These are phyloP conservation scores for Aviceda subcristata DNA, from an alignment of 2,113 vertebrate genomes.

Conservation along the genomic window DNA sequence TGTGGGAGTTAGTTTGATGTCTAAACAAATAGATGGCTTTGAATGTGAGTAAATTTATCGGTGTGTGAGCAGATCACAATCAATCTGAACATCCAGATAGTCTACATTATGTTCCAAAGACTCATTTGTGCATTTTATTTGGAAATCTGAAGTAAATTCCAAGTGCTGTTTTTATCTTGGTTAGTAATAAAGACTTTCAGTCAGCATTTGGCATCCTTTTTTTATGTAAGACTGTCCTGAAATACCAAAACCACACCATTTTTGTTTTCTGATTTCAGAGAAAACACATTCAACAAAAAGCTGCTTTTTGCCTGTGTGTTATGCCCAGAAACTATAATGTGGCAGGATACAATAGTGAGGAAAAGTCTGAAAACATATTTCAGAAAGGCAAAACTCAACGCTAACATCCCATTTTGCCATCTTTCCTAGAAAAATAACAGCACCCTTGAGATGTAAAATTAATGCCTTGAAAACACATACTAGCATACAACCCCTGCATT, in stretches of 20 bases:
- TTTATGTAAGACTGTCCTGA: background rate
- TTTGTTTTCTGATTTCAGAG: background rate
- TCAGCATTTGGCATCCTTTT: background rate
- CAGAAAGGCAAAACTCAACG: background rate
- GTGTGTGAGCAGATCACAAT: background rate
- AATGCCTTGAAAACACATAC: background rate
- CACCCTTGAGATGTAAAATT: background rate
- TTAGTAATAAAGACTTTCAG: background rate
- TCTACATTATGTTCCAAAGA: background rate
- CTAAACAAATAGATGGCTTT: background rate
- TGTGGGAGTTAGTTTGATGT: background rate
- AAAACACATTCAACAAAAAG: background rate
- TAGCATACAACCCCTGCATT: background rate
- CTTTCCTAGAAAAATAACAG: background rate
- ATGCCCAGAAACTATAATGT: background rate
- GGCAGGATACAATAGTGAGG: background rate
- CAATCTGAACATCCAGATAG: background rate
- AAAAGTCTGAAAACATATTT: background rate
- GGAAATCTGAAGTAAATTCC: background rate
- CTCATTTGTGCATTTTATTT: background rate
- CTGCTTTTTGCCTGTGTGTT: background rate
- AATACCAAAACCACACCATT: background rate
- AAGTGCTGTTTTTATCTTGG: background rate
- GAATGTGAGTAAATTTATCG: background rate
- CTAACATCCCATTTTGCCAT: background rate